Conservation (phyloP, 2,113 vertebrate genomes). For the Sinocyclocheilus grahami region DNA sequence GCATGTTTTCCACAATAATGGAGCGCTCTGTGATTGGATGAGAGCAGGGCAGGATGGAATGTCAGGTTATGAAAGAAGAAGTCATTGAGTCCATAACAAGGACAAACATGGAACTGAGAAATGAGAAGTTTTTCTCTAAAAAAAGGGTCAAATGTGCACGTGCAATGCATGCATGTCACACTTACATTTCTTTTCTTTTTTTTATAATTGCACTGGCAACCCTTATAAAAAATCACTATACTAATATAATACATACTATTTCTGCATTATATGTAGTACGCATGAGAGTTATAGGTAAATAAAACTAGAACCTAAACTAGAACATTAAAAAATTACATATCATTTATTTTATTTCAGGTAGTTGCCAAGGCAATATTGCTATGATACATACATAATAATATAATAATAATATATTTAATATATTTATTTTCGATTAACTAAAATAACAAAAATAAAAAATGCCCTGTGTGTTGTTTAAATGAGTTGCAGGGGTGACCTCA, state of each 20-base stretch:
- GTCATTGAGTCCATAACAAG: neutral
- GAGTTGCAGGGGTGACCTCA: no score
- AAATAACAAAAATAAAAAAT: no score
- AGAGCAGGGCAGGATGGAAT: neutral
- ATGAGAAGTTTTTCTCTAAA: neutral
- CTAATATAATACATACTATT: neutral
- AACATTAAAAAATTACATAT: neutral
- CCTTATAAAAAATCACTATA: neutral
- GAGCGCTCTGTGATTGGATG: neutral
- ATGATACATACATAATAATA: no score
- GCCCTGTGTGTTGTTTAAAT: no score
- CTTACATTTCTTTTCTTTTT: neutral
- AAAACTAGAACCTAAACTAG: neutral
- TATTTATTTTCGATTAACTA: no score
- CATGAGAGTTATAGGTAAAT: neutral
- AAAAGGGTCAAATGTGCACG: neutral
- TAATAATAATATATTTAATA: no score
- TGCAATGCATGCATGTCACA: neutral
- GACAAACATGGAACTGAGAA: constrained; percentile 29
- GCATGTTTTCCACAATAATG: neutral
- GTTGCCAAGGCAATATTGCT: neutral
- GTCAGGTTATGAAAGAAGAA: constrained; percentile 16
- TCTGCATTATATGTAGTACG: no score
- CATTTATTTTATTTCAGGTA: neutral
- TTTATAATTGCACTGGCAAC: neutral